Percentiles rank a stretch among this genome's conserved stretches.
Evolutionary conservation across 2,888 invertebrate genomes (phyloP).

Genomic region (Hoplodrina ambigua): DNA sequence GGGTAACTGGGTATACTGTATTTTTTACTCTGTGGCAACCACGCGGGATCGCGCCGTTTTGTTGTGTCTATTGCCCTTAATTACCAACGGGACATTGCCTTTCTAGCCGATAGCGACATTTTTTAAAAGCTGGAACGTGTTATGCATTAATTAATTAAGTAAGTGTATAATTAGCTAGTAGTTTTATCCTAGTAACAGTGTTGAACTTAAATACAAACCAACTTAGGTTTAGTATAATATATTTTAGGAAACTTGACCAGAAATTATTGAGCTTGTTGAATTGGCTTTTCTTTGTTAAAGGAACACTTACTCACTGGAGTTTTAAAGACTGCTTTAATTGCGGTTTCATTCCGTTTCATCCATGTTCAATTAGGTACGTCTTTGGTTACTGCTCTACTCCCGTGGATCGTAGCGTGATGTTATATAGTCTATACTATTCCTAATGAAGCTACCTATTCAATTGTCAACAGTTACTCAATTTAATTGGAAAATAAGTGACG

Average conservation of each 20-base stretch:
- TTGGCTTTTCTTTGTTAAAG: not conserved
- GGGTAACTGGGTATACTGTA: conserved; percentile 10
- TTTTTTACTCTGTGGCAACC: not conserved
- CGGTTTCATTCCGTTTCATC: too few species aligned
- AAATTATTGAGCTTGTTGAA: not conserved
- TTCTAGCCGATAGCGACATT: conserved; percentile 46
- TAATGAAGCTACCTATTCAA: too few species aligned
- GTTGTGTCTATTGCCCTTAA: conserved; percentile 62
- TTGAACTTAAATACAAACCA: too few species aligned
- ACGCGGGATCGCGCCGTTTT: conserved; percentile 47
- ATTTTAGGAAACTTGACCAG: not conserved
- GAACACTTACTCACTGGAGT: too few species aligned
- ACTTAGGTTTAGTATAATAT: too few species aligned
- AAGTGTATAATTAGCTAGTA: conserved; percentile 1
- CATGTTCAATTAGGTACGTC: too few species aligned
- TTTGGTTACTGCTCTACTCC: too few species aligned
- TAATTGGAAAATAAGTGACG: too few species aligned
- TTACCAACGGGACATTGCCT: conserved; percentile 52
- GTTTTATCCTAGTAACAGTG: not conserved
- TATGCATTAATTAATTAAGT: conserved; percentile 24
- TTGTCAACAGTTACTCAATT: too few species aligned
- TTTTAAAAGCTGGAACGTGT: conserved; percentile 35
- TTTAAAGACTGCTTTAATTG: too few species aligned
- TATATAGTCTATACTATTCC: too few species aligned
- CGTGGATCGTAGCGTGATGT: too few species aligned